A percentile compares a stretch with the other conserved stretches of the same genome.
phyloP scores from a whole-genome alignment of 2,113 vertebrate genomes.

The Lanius collurio region DNA sequence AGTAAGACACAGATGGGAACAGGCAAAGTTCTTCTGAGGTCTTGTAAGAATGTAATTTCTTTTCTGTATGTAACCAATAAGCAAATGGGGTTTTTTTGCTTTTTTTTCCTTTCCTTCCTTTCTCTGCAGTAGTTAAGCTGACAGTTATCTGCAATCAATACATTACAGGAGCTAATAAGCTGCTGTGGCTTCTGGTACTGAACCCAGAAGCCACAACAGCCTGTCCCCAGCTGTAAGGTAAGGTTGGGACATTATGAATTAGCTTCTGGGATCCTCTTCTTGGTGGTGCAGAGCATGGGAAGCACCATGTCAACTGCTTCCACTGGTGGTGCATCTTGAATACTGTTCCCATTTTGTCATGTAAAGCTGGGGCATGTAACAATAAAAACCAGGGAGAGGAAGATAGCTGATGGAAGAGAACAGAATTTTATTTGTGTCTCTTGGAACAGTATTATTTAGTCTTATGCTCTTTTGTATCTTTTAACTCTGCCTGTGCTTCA shows the following conservation, averaged over 20 bases:
- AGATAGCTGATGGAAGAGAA: background rate
- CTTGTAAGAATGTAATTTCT: background rate
- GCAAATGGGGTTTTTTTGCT: background rate
- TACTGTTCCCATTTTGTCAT: background rate
- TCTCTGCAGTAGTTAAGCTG: background rate
- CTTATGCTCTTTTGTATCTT: background rate
- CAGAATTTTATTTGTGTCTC: background rate
- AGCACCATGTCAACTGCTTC: background rate
- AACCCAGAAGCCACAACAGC: background rate
- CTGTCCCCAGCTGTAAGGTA: background rate
- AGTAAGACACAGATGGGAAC: background rate
- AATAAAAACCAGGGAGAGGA: background rate
- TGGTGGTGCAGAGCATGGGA: background rate
- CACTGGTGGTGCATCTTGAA: background rate
- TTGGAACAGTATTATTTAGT: background rate
- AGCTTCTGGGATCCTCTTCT: background rate
- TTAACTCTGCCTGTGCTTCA: background rate
- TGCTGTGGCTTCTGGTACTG: background rate
- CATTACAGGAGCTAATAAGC: background rate
- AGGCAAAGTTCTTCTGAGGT: background rate
- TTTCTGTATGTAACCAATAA: background rate
- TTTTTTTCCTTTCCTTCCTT: background rate
- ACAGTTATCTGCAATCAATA: background rate
- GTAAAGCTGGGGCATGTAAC: background rate
- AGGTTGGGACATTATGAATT: too few species aligned